A percentile compares a stretch with the other conserved stretches of the same genome.
These are phyloP conservation scores for Cloeon dipterum DNA, from an alignment of 2,888 invertebrate species.

Conservation along the genomic window DNA sequence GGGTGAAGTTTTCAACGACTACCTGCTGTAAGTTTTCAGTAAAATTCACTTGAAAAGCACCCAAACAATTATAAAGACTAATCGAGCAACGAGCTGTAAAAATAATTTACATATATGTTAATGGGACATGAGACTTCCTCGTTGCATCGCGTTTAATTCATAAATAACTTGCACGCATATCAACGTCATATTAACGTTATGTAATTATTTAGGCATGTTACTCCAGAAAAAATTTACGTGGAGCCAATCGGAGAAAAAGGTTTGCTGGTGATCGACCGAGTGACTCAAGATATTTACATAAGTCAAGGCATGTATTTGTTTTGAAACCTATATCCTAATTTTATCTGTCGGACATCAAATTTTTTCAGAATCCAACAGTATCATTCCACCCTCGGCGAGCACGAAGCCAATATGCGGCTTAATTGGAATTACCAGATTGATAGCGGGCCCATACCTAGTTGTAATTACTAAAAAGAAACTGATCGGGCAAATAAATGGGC, in stretches of 20 bases:
- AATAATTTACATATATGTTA: no score
- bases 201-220: slow-evolving; percentile 41
- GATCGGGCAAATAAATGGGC: slow-evolving; percentile 60
- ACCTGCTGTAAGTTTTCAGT: no score
- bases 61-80: no score
- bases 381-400: slow-evolving; percentile 35
- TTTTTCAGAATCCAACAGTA: slow-evolving; percentile 26
- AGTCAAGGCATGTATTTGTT: slow-evolving; percentile 23
- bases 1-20: no score
- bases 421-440: slow-evolving; percentile 58
- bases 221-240: slow-evolving; percentile 73
- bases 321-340: not conserved
- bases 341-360: not conserved
- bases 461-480: slow-evolving; percentile 67
- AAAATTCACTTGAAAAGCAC: no score
- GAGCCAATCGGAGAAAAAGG: slow-evolving; percentile 56
- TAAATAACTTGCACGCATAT: not conserved
- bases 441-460: slow-evolving; percentile 71
- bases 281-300: slow-evolving; percentile 43
- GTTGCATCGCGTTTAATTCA: not conserved
- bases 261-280: slow-evolving; percentile 63
- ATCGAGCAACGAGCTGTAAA: no score
- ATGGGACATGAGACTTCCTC: not conserved
- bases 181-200: slow-evolving; percentile 6
- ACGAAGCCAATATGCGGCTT: slow-evolving; percentile 55